These are phyloP conservation scores for Leptonema lineaticorne DNA, from an alignment of 1,140 invertebrate species.

Conservation along the genomic window DNA sequence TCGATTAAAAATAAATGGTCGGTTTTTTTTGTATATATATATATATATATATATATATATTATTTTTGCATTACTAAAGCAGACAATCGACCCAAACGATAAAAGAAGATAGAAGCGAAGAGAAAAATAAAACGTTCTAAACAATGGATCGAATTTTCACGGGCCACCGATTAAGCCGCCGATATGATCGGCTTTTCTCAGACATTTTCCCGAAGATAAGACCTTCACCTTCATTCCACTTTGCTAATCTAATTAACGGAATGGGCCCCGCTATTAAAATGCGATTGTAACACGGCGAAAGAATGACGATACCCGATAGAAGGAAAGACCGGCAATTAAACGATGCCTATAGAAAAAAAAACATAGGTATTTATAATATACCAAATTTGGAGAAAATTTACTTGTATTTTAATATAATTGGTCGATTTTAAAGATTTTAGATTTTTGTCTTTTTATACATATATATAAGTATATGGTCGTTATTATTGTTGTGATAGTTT, in stretches of 20 bases:
- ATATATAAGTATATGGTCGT: too few relatives aligned
- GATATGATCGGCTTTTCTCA: slow-evolving; percentile 12
- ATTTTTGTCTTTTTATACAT: too few relatives aligned
- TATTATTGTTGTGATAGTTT: too few relatives aligned
- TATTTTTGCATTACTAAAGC: neutral
- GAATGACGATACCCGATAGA: slow-evolving; percentile 4
- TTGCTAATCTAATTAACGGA: slow-evolving; percentile 21
- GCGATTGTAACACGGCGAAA: slow-evolving; percentile 9
- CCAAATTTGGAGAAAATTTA: too few relatives aligned
- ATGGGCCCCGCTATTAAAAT: neutral
- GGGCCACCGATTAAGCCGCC: neutral
- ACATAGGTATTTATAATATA: too few relatives aligned
- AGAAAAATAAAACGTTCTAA: neutral
- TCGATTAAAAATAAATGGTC: too few relatives aligned
- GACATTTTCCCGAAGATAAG: slow-evolving; percentile 2
- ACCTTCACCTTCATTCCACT: slow-evolving; percentile 25
- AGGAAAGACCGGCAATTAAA: too few relatives aligned
- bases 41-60: too few relatives aligned
- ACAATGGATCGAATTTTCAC: slow-evolving; percentile 11
- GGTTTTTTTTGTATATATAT: too few relatives aligned
- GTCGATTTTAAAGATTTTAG: too few relatives aligned
- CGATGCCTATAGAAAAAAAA: too few relatives aligned
- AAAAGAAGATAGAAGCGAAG: neutral
- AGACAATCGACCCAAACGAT: neutral
- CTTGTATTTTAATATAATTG: too few relatives aligned